phyloP scores from a whole-genome alignment of 1,140 invertebrate genomes.

The Condylostylus longicornis region DNA sequence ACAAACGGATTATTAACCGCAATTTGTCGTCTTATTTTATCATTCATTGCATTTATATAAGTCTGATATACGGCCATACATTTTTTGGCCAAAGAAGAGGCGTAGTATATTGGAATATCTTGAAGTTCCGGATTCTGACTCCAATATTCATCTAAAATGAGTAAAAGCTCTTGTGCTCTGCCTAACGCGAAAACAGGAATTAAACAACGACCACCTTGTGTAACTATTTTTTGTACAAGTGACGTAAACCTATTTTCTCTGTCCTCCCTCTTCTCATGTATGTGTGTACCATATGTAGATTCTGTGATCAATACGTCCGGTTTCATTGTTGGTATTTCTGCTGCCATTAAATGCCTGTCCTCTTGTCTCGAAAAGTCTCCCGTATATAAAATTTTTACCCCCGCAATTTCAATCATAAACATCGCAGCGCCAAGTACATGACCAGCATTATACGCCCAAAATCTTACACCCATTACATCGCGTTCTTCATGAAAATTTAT shows the following conservation, averaged over 20 bases:
- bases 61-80: conserved; percentile 99
- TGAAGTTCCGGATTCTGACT: conserved; percentile 93
- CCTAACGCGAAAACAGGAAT: conserved; percentile 98
- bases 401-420: conserved; percentile 99
- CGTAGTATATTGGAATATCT: conserved; percentile 99
- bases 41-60: conserved; percentile 99
- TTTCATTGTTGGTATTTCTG: conserved; percentile 89
- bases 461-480: conserved; percentile 89
- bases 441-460: conserved; percentile 98
- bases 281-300: conserved; percentile 98
- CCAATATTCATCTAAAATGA: conserved; percentile 99
- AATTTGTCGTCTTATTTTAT: conserved; percentile 88
- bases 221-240: conserved; percentile 91
- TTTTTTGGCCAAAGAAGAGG: conserved; percentile 96
- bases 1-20: conserved; percentile 98
- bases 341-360: conserved; percentile 97
- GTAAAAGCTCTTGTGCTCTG: conserved; percentile 86
- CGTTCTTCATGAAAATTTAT: conserved; percentile 98
- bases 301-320: conserved; percentile 97
- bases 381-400: conserved; percentile 91
- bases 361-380: conserved; percentile 98
- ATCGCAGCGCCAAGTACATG: conserved; percentile 98
- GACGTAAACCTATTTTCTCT: conserved; percentile 88
- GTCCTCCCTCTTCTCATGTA: conserved; percentile 96
- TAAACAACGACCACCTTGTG: conserved; percentile 86